phyloP scores from a whole-genome alignment of 2,113 vertebrate species.

The Silurus meridionalis region DNA sequence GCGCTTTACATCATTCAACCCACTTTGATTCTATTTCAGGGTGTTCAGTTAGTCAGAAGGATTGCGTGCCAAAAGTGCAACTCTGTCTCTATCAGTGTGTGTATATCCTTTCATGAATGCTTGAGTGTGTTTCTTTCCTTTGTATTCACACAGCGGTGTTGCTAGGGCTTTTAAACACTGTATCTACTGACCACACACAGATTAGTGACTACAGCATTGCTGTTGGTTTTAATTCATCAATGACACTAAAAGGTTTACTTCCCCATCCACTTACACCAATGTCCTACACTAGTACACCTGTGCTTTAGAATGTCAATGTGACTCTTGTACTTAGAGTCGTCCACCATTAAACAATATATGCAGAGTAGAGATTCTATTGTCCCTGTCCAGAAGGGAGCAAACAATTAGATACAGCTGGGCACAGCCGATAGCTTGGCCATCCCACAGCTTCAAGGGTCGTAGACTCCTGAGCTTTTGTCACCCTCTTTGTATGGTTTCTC shows the following conservation, averaged over 20 bases:
- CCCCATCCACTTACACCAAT: background rate
- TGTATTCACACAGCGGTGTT: background rate
- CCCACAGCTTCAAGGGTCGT: background rate
- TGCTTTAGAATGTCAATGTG: background rate
- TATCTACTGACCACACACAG: background rate
- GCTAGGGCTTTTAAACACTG: background rate
- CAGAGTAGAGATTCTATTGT: background rate
- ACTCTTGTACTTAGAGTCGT: background rate
- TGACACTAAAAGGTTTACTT: background rate
- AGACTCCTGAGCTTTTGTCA: background rate
- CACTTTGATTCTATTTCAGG: constrained; percentile 43
- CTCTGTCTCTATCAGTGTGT: background rate
- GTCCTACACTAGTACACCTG: background rate
- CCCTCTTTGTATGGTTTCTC: background rate
- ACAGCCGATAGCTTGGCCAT: background rate
- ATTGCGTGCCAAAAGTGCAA: constrained; percentile 26
- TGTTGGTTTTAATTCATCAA: background rate
- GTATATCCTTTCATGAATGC: background rate
- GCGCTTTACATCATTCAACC: constrained; percentile 45
- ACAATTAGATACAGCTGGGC: background rate
- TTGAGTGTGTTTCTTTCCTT: background rate
- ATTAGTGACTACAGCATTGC: background rate
- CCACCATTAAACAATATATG: background rate
- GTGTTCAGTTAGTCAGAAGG: constrained; percentile 44
- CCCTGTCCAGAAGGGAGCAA: background rate